Percentiles rank a stretch among this genome's conserved stretches.
Evolutionary conservation across 2,113 vertebrate species (phyloP).

Genomic region (Nesogale talazaci): DNA sequence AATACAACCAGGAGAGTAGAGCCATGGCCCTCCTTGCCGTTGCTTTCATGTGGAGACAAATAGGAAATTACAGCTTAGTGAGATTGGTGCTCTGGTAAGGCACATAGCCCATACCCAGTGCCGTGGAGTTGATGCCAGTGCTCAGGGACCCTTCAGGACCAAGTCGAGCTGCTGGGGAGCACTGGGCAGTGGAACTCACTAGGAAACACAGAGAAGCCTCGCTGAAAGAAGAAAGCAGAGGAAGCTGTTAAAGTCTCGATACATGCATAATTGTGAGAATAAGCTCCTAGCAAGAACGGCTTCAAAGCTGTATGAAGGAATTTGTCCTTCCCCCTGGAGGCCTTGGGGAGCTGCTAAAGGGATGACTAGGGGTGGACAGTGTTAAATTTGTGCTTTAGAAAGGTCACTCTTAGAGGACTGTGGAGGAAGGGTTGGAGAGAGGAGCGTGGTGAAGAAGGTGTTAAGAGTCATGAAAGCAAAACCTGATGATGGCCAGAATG

Average conservation of each 20-base stretch:
- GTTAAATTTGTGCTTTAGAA: conserved; percentile 7
- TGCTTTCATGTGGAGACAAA: too few relatives aligned
- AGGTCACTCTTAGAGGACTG: neutral
- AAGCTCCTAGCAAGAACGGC: neutral
- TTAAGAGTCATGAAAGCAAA: neutral
- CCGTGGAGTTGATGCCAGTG: neutral
- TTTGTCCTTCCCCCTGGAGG: neutral
- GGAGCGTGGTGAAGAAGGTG: neutral
- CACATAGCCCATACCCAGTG: neutral
- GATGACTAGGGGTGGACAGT: neutral
- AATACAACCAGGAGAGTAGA: too few relatives aligned
- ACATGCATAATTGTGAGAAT: neutral
- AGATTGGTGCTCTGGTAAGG: neutral
- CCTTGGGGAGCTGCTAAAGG: neutral
- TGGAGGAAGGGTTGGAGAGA: neutral
- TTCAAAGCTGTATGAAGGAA: neutral
- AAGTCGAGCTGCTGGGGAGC: too few relatives aligned
- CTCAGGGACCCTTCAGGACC: neutral
- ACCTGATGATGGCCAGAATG: neutral
- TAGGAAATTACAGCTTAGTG: neutral
- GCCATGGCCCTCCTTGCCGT: too few relatives aligned
- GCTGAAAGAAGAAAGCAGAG: conserved; percentile 20
- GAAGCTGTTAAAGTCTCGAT: neutral
- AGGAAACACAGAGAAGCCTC: neutral
- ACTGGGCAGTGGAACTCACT: too few relatives aligned